Conservation (phyloP, 2,113 vertebrate genomes). For the Eulemur rufifrons region DNA sequence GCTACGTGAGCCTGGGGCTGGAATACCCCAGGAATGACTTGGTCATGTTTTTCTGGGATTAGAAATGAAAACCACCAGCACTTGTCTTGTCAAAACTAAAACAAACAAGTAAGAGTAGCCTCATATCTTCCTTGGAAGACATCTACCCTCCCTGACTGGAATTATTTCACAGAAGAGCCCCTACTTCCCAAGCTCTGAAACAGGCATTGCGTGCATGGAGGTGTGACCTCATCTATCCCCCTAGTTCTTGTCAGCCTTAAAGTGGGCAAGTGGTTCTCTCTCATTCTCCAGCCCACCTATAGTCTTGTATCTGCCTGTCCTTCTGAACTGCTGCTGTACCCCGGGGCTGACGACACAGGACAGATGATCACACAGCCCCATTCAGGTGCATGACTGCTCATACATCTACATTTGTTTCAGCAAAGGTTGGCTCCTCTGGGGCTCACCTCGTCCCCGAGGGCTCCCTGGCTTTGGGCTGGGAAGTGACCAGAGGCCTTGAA, state of each 20-base stretch:
- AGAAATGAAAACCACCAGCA: neutral
- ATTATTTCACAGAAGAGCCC: neutral
- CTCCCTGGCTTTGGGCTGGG: neutral
- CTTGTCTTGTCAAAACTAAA: neutral
- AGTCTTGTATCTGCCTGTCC: neutral
- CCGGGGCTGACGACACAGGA: neutral
- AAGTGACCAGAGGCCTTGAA: slow-evolving; percentile 27
- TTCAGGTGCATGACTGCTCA: too few species aligned
- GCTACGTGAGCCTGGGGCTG: neutral
- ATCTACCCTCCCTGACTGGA: neutral
- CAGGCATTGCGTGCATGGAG: neutral
- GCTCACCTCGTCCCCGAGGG: neutral
- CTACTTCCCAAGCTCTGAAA: neutral
- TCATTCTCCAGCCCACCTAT: neutral
- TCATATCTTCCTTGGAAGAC: neutral
- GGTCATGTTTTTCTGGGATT: neutral
- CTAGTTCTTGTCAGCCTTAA: neutral
- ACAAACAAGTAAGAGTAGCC: neutral
- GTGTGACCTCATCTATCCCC: neutral
- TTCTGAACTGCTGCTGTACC: neutral
- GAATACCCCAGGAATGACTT: neutral
- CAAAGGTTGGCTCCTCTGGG: neutral
- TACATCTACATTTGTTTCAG: neutral
- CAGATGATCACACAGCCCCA: neutral
- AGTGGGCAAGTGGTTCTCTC: neutral